Base-by-base conservation (phyloP, 2,113 vertebrate species). In the Salminus brasiliensis region DNA sequence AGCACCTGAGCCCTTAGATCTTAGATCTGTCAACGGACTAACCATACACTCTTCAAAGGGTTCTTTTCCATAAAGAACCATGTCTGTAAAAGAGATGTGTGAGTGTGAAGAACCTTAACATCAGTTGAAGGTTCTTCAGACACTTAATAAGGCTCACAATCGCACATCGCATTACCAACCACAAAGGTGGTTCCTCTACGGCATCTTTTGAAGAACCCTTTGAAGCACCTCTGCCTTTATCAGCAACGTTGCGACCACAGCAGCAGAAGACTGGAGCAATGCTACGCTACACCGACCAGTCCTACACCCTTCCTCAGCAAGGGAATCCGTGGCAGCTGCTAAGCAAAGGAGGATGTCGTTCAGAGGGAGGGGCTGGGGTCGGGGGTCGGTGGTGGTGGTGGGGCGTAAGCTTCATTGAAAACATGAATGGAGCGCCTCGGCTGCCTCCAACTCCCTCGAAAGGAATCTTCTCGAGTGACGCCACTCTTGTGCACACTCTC, bases 381-480 rank as follows among this genome's bases (percentile, higher is more conserved):
- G 15, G 68, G 29, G 34, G n/a, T n/a, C n/a, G n/a, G 49, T 18
- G 62, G n/a, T 11, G 47, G 2, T 39, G 18, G 30, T 36, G 36
- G 57, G 21, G 39, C n/a, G 29, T 36, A 5, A 2, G 45, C 65
- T 62, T 74, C 45, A 78, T 78, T 73, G 25, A 29, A 70, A 43
- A 74, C 32, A 68, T 57, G 74, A 68, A 68, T 43, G 67, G 76
- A 78, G 71, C 69, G 41, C 34, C 53, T 21, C 39, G 47, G 29
- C 25, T 34, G 66, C 34, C 39, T 39, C 18, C 6, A 34, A n/a
- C 63, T 70, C 55, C 69, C 47, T 4, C 57, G 55, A 55, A 34
- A 70, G 11, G 55, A 70, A 83, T 67, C 59, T 60, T 36, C 23
- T 4, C 11, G 12, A 62, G 76, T 74, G 69, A 73, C 23, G 30